Percentiles rank a stretch among this genome's conserved stretches.
Conservation (phyloP, 2,888 invertebrate genomes). For the Dicycla oo region DNA sequence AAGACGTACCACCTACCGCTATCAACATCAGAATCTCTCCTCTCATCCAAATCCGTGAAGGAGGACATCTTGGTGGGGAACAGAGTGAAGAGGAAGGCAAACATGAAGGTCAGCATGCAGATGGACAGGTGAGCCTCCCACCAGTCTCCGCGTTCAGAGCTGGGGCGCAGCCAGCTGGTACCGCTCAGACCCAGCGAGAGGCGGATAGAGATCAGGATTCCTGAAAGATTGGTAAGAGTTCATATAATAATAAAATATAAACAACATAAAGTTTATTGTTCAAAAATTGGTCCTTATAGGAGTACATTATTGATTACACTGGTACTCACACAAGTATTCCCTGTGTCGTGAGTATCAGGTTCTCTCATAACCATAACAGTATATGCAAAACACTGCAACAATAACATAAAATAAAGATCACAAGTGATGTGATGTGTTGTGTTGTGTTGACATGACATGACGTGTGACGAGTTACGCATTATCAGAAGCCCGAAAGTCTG, state of each 20-base stretch:
- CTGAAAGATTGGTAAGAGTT: constrained; percentile 65
- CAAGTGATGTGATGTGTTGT: too few species aligned
- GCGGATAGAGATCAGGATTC: constrained; percentile 85
- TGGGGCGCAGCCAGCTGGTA: constrained; percentile 76
- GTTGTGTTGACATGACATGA: too few species aligned
- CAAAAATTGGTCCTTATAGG: background rate
- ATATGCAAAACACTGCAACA: too few species aligned
- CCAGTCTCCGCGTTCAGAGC: constrained; percentile 79
- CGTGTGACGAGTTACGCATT: too few species aligned
- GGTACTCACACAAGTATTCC: background rate
- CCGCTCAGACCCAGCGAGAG: constrained; percentile 83
- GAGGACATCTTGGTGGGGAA: constrained; percentile 79
- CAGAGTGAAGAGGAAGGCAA: constrained; percentile 80
- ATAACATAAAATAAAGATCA: too few species aligned
- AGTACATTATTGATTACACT: background rate
- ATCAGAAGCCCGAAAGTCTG: too few species aligned
- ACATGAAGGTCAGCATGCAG: constrained; percentile 82
- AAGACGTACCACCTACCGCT: constrained; percentile 58
- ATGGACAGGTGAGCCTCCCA: constrained; percentile 83
- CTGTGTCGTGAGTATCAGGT: background rate
- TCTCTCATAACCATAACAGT: too few species aligned
- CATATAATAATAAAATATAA: background rate
- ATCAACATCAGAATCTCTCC: constrained; percentile 56
- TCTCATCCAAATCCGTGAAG: constrained; percentile 64
- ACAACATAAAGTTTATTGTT: background rate